phyloP scores from a whole-genome alignment of 2,888 invertebrate genomes.

The Patella caerulea region DNA sequence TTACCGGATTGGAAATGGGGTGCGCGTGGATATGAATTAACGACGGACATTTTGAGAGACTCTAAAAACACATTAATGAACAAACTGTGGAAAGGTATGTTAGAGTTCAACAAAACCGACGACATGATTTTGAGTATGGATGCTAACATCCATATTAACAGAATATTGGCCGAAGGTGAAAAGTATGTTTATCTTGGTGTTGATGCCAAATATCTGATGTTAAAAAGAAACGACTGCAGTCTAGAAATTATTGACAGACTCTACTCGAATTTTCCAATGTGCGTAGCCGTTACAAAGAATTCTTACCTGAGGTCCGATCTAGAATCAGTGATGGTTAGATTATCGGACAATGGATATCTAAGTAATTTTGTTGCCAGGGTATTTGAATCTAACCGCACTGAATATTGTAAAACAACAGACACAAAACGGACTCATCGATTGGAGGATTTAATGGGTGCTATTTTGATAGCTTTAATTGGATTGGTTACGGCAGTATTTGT shows the following conservation, averaged over 20 bases:
- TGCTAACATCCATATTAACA: too few relatives aligned
- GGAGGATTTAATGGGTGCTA: background rate
- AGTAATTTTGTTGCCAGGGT: background rate
- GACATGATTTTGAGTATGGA: too few relatives aligned
- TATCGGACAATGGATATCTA: background rate
- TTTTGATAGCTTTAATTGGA: background rate
- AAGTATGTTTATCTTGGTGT: background rate
- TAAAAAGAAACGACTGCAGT: background rate
- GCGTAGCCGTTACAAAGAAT: background rate
- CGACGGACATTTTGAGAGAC: too few relatives aligned
- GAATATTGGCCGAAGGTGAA: background rate
- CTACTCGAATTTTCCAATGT: background rate
- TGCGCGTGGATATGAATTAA: too few relatives aligned
- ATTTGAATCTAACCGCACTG: background rate
- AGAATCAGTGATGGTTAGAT: background rate
- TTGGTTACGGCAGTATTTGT: too few relatives aligned
- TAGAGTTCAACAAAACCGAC: too few relatives aligned
- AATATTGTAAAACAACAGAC: background rate
- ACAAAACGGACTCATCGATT: background rate
- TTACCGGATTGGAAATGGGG: too few relatives aligned
- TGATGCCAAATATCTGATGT: background rate
- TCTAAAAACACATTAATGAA: too few relatives aligned
- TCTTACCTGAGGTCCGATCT: background rate
- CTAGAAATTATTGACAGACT: background rate
- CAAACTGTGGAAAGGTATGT: too few relatives aligned